Conservation (phyloP, 2,888 invertebrate genomes). For the Lasioglossum marginatum region DNA sequence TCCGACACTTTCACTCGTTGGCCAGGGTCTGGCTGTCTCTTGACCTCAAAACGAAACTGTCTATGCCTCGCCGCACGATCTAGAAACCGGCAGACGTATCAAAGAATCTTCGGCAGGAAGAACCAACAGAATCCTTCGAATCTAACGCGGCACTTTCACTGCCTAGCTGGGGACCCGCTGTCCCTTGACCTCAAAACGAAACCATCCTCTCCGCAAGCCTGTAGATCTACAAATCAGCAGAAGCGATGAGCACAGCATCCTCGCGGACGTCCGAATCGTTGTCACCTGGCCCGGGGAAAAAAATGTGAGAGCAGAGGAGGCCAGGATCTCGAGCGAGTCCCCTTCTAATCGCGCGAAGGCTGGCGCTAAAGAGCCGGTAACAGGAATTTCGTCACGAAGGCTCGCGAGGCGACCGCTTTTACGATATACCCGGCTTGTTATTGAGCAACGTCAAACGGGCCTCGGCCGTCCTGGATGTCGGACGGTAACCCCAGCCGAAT, state of each 20-base stretch:
- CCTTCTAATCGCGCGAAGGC: constrained; percentile 55
- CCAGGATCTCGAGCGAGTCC: background rate
- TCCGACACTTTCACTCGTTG: constrained; percentile 1
- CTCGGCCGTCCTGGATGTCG: constrained; percentile 79
- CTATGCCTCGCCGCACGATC: background rate
- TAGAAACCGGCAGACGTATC: background rate
- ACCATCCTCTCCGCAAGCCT: background rate
- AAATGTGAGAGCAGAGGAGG: background rate
- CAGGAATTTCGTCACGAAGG: constrained; percentile 69
- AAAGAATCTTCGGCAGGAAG: background rate
- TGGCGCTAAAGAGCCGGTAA: constrained; percentile 53
- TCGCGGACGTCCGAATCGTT: background rate
- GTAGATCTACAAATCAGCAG: background rate
- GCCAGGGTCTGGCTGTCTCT: background rate
- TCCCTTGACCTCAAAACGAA: constrained; percentile 1
- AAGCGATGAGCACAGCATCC: background rate
- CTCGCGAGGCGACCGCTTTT: constrained; percentile 57
- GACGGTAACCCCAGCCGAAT: constrained; percentile 81
- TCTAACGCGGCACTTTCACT: background rate
- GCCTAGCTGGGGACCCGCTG: too few relatives aligned
- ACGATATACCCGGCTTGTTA: constrained; percentile 70
- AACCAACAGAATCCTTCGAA: background rate
- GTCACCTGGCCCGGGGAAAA: background rate
- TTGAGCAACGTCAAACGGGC: constrained; percentile 78
- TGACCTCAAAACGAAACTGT: constrained; percentile 9